phyloP scores from a whole-genome alignment of 2,888 invertebrate genomes.

The Carcina quercana region DNA sequence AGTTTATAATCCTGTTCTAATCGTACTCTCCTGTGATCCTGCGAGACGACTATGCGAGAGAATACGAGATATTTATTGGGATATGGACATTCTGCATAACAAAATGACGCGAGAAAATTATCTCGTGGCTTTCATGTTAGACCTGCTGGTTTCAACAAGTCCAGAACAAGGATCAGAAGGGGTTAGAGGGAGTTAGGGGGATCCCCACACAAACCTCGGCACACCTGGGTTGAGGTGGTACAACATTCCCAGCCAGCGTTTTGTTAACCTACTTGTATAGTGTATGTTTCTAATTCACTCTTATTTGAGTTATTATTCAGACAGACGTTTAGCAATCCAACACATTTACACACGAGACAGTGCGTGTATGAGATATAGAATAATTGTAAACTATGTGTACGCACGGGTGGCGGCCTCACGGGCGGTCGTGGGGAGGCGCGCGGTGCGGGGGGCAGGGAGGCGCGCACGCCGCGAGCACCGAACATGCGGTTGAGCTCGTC shows the following conservation, averaged over 20 bases:
- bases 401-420: slow-evolving; percentile 2
- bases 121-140: no score
- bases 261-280: no score
- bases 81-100: no score
- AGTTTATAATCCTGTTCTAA: neutral
- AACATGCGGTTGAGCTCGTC: slow-evolving; percentile 50
- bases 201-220: no score
- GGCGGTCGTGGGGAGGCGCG: slow-evolving; percentile 8
- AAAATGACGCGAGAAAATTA: no score
- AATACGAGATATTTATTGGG: no score
- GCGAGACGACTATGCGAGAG: no score
- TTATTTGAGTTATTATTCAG: no score
- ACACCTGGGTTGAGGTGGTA: neutral
- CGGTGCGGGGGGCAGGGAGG: slow-evolving; percentile 7
- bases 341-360: neutral
- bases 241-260: neutral
- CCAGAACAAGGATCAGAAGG: no score
- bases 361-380: slow-evolving; percentile 12
- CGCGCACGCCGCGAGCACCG: slow-evolving; percentile 10
- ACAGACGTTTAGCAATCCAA: neutral
- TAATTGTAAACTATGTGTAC: slow-evolving; percentile 46
- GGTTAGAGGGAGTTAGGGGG: no score
- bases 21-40: neutral
- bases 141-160: no score
- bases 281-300: no score